phyloP scores from a whole-genome alignment of 2,797 vertebrate genomes.

The Petrocephalus sullivani region DNA sequence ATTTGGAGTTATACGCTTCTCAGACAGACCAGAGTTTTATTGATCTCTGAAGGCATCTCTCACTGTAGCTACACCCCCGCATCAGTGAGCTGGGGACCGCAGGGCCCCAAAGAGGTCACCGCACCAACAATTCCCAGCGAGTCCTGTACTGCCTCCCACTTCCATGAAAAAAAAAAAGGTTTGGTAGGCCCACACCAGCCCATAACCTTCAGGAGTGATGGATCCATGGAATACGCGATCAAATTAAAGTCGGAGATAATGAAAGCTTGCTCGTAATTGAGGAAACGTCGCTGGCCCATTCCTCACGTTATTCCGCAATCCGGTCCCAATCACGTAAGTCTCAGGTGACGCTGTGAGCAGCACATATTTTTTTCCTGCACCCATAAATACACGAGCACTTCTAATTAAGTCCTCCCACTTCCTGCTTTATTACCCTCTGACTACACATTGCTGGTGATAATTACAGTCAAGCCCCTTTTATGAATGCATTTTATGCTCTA shows the following conservation, averaged over 20 bases:
- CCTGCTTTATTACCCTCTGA: conserved; percentile 57
- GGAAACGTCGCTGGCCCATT: conserved; percentile 38
- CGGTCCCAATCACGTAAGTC: conserved; percentile 55
- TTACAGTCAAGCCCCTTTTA: conserved; percentile 54
- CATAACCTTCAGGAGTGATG: conserved; percentile 20
- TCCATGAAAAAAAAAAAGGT: background rate
- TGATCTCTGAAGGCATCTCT: background rate
- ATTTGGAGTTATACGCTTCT: background rate
- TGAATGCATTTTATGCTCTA: conserved; percentile 54
- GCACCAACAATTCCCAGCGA: background rate
- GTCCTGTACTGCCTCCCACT: background rate
- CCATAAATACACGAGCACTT: conserved; percentile 54
- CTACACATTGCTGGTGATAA: conserved; percentile 55
- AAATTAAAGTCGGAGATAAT: conserved; percentile 46
- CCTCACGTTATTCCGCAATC: conserved; percentile 55
- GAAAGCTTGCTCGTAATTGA: conserved; percentile 50
- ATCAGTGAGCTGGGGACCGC: background rate
- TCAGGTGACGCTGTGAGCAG: conserved; percentile 49
- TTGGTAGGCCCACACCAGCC: background rate
- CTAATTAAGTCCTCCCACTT: conserved; percentile 66
- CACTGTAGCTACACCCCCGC: background rate
- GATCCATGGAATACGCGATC: conserved; percentile 28
- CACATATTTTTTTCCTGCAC: conserved; percentile 33
- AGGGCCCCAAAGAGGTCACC: background rate
- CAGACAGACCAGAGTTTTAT: background rate